Evolutionary conservation across 1,140 invertebrate species (phyloP), one percentile per base, ranked within the genome.

Genomic region (Bacillus rossius): DNA sequence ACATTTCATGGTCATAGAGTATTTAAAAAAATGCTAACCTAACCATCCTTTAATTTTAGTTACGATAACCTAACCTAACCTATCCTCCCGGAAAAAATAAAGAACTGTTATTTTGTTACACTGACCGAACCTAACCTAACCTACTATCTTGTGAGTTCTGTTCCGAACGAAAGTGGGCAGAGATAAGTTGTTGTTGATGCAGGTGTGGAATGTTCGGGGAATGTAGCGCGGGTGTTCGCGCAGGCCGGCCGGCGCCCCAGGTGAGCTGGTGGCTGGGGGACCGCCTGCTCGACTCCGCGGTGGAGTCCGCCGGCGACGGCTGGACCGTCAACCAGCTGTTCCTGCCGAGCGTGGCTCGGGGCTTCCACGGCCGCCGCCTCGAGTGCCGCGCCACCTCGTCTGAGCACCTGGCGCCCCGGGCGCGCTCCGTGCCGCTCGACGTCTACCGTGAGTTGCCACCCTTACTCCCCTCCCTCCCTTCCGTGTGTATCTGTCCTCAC

Each of bases 261-360:
- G 81, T 92, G 26, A 88, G 82, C 8, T 92, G 89, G 89, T 91
- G 87, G 87, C 79, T 83, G 60, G 85, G 87, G 61, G 81, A 81
- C 48, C 77, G 80, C 25, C 72, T 91, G 51, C 66, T 92, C 48
- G 86, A 89, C 66, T 79, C 79, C 54, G 79, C 81, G 29, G 78
- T 80, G 62, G 86, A 87, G 69, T 79, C 77, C 25, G 77, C 79
- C 2, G 70, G 77, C 13, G 73, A 79, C 55, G 72, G 75, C 5
- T 81, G 84, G 41, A 82, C 84, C 45, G 78, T 85, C 48, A 88
- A 87, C 73, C 82, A 85, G 65, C 72, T 89, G 59, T 76, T 82
- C 60, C 81, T 87, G 62, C 71, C 76, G 23, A 79, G 77, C 55
- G 78, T 88, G 16, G 79, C 78, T 3, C 75, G 84, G 43, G 75